Conservation (phyloP, 2,113 vertebrate genomes). For the Dipodomys ordii region DNA sequence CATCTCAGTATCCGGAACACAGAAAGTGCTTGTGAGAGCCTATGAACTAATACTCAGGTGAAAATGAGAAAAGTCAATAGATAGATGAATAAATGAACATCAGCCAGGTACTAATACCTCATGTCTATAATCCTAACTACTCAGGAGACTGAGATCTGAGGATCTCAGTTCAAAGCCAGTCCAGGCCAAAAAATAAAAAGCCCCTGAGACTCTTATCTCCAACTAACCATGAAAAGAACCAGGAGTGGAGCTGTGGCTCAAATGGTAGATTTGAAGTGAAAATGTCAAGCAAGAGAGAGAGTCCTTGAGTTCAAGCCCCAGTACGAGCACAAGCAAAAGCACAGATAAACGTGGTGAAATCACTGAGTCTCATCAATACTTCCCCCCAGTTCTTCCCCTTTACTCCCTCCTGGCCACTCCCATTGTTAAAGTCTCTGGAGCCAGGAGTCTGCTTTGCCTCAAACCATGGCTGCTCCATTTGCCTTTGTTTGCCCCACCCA, state of each 20-base stretch:
- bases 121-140: too few species aligned
- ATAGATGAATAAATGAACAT: not conserved
- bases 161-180: too few species aligned
- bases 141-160: too few species aligned
- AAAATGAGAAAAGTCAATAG: not conserved
- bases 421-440: not conserved
- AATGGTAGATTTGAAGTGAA: too few species aligned
- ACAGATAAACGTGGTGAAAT: not conserved
- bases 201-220: too few species aligned
- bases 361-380: not conserved
- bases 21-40: not conserved
- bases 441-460: not conserved
- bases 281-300: too few species aligned
- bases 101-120: too few species aligned
- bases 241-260: too few species aligned
- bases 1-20: not conserved
- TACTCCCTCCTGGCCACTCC: not conserved
- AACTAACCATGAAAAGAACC: too few species aligned
- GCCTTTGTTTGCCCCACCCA: conserved; percentile 8
- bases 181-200: too few species aligned
- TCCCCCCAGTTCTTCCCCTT: not conserved
- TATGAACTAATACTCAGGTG: not conserved
- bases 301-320: too few species aligned
- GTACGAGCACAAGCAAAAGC: too few species aligned
- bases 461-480: not conserved